phyloP scores from a whole-genome alignment of 2,113 vertebrate genomes.

The Ciconia maguari region DNA sequence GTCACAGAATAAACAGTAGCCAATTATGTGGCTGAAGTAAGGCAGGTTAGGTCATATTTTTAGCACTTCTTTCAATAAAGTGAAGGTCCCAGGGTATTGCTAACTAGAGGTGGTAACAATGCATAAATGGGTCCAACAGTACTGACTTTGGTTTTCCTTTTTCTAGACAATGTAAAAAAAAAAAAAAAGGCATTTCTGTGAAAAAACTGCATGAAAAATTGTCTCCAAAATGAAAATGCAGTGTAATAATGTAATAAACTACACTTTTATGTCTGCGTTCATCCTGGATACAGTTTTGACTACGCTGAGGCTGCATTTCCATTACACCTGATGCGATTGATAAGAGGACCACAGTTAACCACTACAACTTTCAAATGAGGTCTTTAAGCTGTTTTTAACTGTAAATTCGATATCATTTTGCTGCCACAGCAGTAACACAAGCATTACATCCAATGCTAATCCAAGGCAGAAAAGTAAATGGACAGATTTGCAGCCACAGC shows the following conservation, averaged over 20 bases:
- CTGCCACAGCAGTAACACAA: not conserved
- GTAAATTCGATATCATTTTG: not conserved
- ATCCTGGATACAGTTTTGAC: not conserved
- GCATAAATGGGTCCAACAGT: not conserved
- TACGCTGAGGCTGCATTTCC: not conserved
- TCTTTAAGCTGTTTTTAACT: not conserved
- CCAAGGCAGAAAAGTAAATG: not conserved
- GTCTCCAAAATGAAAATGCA: not conserved
- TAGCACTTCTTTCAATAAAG: not conserved
- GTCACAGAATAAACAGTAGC: not conserved
- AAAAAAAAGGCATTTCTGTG: not conserved
- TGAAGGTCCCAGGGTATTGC: not conserved
- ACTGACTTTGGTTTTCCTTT: not conserved
- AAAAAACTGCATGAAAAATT: not conserved
- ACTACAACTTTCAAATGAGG: not conserved
- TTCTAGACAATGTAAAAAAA: not conserved
- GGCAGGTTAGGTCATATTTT: not conserved
- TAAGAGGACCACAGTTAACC: not conserved
- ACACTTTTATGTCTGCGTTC: not conserved
- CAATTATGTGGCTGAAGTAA: not conserved
- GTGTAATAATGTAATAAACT: not conserved
- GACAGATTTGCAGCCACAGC: not conserved
- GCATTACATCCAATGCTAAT: not conserved
- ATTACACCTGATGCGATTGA: accelerated
- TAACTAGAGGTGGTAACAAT: not conserved